Conservation (phyloP, 2,113 vertebrate genomes). For the Petrocephalus zakoni region DNA sequence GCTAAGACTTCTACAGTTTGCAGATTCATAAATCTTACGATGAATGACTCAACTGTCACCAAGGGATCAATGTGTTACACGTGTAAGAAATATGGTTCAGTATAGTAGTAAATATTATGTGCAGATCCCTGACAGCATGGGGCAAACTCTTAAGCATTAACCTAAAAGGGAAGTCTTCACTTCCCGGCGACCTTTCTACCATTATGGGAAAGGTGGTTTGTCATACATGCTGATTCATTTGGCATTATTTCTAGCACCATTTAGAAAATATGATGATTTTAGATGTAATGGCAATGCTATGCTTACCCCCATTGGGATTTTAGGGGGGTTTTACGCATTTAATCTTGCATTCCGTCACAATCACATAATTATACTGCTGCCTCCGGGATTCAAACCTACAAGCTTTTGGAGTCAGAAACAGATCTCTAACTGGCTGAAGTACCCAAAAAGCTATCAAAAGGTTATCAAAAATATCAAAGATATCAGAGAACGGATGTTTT, state of each 20-base stretch:
- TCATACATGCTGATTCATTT: neutral
- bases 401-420: neutral
- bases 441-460: neutral
- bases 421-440: neutral
- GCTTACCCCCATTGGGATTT: neutral
- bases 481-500: neutral
- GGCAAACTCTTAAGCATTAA: conserved; percentile 13
- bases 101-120: neutral
- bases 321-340: neutral
- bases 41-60: conserved; percentile 5
- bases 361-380: neutral
- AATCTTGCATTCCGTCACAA: neutral
- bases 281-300: neutral
- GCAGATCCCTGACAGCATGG: neutral
- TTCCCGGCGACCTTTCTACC: neutral
- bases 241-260: neutral
- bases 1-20: neutral
- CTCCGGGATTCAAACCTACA: neutral
- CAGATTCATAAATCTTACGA: neutral
- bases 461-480: neutral
- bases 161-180: neutral
- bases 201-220: neutral
- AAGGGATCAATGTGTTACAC: neutral
- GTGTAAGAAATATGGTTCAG: neutral
- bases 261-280: neutral